Conservation (phyloP, 2,113 vertebrate species). For the Jacana jacana region DNA sequence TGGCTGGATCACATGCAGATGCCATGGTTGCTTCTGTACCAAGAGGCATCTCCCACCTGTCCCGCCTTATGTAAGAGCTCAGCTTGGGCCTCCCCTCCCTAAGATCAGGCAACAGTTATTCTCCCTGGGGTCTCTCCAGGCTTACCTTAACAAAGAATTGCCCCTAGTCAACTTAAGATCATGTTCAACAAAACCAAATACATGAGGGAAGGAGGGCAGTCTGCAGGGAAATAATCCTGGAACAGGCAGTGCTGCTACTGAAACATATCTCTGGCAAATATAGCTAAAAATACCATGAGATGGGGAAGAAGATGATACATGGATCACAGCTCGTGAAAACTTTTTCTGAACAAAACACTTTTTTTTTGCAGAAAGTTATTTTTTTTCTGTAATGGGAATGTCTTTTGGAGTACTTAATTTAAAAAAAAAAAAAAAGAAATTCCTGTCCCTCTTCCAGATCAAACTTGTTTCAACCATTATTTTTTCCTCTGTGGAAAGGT, state of each 20-base stretch:
- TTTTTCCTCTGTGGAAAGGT: not conserved
- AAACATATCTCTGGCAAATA: not conserved
- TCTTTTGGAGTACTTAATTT: not conserved
- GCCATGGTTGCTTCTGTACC: not conserved
- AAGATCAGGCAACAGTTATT: not conserved
- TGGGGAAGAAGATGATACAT: not conserved
- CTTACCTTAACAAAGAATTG: not conserved
- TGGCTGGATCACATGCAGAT: rapidly evolving
- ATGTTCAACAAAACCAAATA: not conserved
- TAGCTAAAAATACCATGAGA: not conserved
- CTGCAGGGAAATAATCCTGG: not conserved
- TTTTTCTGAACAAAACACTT: not conserved
- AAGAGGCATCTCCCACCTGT: too few species aligned
- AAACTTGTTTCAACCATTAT: not conserved
- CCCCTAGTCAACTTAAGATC: not conserved
- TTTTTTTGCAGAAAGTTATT: not conserved
- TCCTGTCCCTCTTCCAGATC: not conserved
- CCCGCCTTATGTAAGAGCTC: rapidly evolving
- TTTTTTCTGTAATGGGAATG: not conserved
- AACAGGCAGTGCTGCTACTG: not conserved
- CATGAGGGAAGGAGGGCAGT: not conserved
- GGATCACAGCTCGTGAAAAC: not conserved
- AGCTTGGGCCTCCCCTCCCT: rapidly evolving
- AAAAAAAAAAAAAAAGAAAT: not conserved
- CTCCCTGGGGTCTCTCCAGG: not conserved